These are phyloP conservation scores for Dissostichus mawsoni DNA, from an alignment of 2,113 vertebrate genomes.

Conservation along the genomic window DNA sequence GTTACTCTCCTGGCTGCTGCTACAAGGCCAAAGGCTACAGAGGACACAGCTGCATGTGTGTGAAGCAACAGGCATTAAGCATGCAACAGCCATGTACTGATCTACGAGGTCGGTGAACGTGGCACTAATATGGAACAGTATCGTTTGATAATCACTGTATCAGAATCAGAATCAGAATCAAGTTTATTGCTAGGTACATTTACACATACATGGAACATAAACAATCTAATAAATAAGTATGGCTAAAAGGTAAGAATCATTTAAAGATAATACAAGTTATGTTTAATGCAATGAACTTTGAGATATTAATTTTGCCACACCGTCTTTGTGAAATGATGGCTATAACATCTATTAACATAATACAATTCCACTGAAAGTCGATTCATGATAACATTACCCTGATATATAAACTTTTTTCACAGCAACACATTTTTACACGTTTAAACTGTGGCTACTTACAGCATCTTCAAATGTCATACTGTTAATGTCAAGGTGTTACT, in stretches of 20 bases:
- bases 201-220: no score
- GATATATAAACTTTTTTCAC: no score
- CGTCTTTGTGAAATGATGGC: not conserved
- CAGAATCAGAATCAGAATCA: no score
- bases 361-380: not conserved
- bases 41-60: constrained; percentile 46
- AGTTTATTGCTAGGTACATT: no score
- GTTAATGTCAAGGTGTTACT: no score
- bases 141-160: no score
- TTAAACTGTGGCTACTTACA: not conserved
- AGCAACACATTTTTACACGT: no score
- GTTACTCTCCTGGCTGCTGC: constrained; percentile 69
- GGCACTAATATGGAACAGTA: not conserved
- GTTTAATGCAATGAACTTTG: not conserved
- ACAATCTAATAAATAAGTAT: no score
- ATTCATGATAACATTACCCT: not conserved
- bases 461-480: not conserved
- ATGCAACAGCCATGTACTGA: constrained; percentile 13
- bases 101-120: constrained; percentile 15
- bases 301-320: not conserved
- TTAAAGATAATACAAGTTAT: not conserved
- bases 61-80: constrained; percentile 48
- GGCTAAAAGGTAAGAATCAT: not conserved
- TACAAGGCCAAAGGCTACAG: constrained; percentile 72
- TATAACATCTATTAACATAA: not conserved